phyloP scores from a whole-genome alignment of 1,140 invertebrate species.

The Melanaphis sacchari region DNA sequence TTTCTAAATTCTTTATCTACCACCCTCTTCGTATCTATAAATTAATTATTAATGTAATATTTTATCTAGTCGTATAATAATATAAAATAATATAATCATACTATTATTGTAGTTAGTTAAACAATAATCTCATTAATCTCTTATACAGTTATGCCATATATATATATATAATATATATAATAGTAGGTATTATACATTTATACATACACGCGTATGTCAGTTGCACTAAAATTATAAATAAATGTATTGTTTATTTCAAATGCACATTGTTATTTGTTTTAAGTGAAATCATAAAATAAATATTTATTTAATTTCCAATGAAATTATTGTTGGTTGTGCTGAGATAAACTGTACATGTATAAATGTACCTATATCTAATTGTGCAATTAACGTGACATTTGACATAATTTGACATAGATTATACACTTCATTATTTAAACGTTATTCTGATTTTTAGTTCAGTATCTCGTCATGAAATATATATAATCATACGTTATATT shows the following conservation, averaged over 20 bases:
- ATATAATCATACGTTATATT: too few relatives aligned
- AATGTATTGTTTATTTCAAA: background rate
- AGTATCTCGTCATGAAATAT: too few relatives aligned
- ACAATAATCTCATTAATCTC: background rate
- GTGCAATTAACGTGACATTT: too few relatives aligned
- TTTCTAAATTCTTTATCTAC: background rate
- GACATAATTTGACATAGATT: too few relatives aligned
- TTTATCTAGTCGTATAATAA: background rate
- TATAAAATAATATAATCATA: background rate
- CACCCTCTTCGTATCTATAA: background rate
- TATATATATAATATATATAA: background rate
- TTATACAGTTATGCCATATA: background rate
- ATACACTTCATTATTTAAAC: too few relatives aligned
- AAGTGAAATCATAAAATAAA: too few relatives aligned
- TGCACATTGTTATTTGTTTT: background rate
- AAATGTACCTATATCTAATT: too few relatives aligned
- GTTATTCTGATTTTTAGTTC: too few relatives aligned
- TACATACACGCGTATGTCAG: background rate
- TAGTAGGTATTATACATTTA: background rate
- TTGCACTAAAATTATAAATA: conserved; percentile 33
- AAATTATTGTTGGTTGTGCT: too few relatives aligned
- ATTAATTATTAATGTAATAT: conserved; percentile 6
- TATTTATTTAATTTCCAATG: too few relatives aligned
- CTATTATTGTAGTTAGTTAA: background rate
- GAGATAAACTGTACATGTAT: too few relatives aligned